Evolutionary conservation across 2,113 vertebrate species (phyloP).

Genomic region (Piprites chloris): DNA sequence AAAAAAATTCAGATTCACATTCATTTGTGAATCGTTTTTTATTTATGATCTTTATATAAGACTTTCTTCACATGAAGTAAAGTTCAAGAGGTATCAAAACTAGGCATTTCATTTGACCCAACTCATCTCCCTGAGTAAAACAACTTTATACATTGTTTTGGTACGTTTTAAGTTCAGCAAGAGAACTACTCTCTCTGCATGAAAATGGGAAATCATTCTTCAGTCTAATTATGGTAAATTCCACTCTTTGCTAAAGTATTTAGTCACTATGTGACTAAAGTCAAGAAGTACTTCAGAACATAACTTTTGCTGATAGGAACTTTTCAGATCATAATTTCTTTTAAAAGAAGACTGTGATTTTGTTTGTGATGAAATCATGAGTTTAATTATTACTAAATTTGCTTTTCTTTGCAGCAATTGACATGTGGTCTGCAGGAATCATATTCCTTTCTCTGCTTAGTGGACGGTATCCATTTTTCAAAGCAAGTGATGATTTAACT

Average conservation of each 20-base stretch:
- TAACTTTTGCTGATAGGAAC: background rate
- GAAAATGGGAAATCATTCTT: background rate
- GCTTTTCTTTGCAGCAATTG: slow-evolving; percentile 85
- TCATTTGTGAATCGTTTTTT: background rate
- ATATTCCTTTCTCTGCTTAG: slow-evolving; percentile 94
- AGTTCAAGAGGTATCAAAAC: background rate
- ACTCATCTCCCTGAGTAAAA: background rate
- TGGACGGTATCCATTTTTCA: slow-evolving; percentile 96
- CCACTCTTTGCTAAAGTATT: background rate
- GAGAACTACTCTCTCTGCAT: background rate
- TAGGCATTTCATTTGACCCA: background rate
- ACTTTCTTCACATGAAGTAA: background rate
- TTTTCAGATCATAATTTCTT: background rate
- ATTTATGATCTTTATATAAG: background rate
- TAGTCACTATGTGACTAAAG: background rate
- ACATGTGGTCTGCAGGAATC: slow-evolving; percentile 96
- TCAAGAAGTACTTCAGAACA: background rate
- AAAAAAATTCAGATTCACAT: background rate
- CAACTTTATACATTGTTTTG: background rate
- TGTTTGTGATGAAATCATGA: background rate
- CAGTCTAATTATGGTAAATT: background rate
- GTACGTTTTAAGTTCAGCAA: background rate
- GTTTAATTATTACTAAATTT: slow-evolving; percentile 1
- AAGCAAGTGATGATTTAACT: slow-evolving; percentile 94
- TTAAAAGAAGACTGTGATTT: background rate